phyloP scores from a whole-genome alignment of 2,888 invertebrate species.

The Drosophila monieri region DNA sequence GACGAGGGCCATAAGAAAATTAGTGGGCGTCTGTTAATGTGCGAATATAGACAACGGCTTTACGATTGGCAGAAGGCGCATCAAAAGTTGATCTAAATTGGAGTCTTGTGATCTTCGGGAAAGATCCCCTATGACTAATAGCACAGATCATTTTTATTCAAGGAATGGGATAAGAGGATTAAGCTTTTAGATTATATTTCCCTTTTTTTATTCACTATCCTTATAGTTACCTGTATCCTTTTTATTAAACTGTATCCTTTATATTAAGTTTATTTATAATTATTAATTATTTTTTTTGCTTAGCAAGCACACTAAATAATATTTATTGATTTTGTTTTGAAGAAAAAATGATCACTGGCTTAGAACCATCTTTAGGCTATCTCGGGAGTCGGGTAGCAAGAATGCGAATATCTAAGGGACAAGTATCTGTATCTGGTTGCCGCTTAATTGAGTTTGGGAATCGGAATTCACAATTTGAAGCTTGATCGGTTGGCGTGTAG shows the following conservation, averaged over 20 bases:
- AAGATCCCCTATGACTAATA: constrained; percentile 41
- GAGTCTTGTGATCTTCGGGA: constrained; percentile 57
- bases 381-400: constrained; percentile 32
- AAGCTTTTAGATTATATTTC: too few relatives aligned
- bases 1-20: constrained; percentile 48
- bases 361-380: constrained; percentile 36
- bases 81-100: constrained; percentile 42
- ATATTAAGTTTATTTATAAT: not conserved
- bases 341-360: constrained; percentile 47
- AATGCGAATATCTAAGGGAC: constrained; percentile 13
- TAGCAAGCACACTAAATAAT: not conserved
- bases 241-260: not conserved
- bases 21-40: constrained; percentile 62
- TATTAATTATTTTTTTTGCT: not conserved
- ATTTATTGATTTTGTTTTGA: not conserved
- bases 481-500: constrained; percentile 26
- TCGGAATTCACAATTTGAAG: constrained; percentile 22
- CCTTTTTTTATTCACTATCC: not conserved
- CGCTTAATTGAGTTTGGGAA: constrained; percentile 44
- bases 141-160: not conserved
- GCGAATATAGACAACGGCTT: constrained; percentile 41
- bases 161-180: not conserved
- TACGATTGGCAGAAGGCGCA: constrained; percentile 8
- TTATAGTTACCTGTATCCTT: not conserved
- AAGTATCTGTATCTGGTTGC: constrained; percentile 29